A percentile compares a stretch with the other conserved stretches of the same genome.
These are phyloP conservation scores for Aptenodytes patagonicus DNA, from an alignment of 2,113 vertebrate species.

Conservation along the genomic window DNA sequence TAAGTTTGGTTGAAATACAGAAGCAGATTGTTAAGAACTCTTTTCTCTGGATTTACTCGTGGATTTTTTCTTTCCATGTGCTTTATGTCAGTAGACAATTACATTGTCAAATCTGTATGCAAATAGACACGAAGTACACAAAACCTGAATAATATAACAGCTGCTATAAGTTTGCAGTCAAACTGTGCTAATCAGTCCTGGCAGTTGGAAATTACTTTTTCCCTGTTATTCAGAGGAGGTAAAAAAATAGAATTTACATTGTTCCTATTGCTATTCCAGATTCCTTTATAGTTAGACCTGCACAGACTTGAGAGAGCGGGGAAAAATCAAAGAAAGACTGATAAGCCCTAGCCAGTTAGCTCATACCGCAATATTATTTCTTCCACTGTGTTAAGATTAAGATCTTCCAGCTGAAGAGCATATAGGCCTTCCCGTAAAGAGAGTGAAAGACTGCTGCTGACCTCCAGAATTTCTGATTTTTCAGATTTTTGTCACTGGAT, in stretches of 20 bases:
- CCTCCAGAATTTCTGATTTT: not conserved
- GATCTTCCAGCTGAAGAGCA: not conserved
- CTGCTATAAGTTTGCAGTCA: not conserved
- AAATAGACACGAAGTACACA: not conserved
- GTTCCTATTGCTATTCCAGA: not conserved
- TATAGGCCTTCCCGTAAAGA: not conserved
- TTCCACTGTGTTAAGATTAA: not conserved
- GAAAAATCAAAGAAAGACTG: not conserved
- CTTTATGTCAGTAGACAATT: not conserved
- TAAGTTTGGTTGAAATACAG: not conserved
- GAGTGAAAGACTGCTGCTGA: not conserved
- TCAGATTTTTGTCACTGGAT: not conserved
- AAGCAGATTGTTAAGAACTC: not conserved
- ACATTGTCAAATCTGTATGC: not conserved
- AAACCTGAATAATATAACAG: not conserved
- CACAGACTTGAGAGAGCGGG: not conserved
- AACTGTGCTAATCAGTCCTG: not conserved
- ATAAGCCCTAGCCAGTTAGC: not conserved
- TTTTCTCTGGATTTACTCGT: not conserved
- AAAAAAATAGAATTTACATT: not conserved
- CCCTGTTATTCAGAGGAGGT: not conserved
- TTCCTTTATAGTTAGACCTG: not conserved
- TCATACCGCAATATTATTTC: not conserved
- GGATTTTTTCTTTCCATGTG: not conserved
- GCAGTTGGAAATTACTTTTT: not conserved